Percentiles rank a stretch among this genome's conserved stretches.
These are phyloP conservation scores for Argyresthia albistria DNA, from an alignment of 2,888 invertebrate genomes.

Conservation along the genomic window DNA sequence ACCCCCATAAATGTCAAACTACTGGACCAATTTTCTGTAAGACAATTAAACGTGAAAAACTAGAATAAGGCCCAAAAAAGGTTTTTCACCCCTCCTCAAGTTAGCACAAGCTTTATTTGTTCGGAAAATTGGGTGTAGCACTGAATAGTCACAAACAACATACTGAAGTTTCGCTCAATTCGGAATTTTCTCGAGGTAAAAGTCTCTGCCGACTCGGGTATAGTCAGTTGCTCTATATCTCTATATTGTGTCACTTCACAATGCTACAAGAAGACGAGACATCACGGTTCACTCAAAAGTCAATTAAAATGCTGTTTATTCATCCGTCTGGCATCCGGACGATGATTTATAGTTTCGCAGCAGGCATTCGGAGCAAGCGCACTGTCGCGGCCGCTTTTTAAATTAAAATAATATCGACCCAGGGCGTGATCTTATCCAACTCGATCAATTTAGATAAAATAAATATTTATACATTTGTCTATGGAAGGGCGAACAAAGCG, in stretches of 20 bases:
- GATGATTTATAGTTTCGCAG: slow-evolving; percentile 71
- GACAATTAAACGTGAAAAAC: too few species aligned
- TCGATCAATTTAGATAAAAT: slow-evolving; percentile 73
- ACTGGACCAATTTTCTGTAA: too few species aligned
- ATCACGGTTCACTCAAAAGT: slow-evolving; percentile 56
- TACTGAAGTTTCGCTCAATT: too few species aligned
- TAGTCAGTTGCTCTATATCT: too few species aligned
- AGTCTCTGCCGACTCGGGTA: too few species aligned
- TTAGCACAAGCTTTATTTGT: too few species aligned
- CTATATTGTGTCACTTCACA: slow-evolving; percentile 22
- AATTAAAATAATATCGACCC: slow-evolving; percentile 64
- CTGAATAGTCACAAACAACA: too few species aligned
- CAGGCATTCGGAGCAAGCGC: slow-evolving; percentile 51
- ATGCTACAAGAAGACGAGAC: slow-evolving; percentile 47
- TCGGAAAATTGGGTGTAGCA: too few species aligned
- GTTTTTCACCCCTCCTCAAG: too few species aligned
- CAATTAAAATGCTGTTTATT: slow-evolving; percentile 67
- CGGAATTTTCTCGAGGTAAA: too few species aligned
- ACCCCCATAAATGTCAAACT: too few species aligned
- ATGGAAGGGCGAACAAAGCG: slow-evolving; percentile 65
- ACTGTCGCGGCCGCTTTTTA: slow-evolving; percentile 60
- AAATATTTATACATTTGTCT: slow-evolving; percentile 69
- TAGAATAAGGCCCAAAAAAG: too few species aligned
- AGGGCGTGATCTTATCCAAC: slow-evolving; percentile 63
- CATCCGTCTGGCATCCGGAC: slow-evolving; percentile 36